Conservation (phyloP, 2,797 vertebrate species). For the Odontamblyopus rebecca region DNA sequence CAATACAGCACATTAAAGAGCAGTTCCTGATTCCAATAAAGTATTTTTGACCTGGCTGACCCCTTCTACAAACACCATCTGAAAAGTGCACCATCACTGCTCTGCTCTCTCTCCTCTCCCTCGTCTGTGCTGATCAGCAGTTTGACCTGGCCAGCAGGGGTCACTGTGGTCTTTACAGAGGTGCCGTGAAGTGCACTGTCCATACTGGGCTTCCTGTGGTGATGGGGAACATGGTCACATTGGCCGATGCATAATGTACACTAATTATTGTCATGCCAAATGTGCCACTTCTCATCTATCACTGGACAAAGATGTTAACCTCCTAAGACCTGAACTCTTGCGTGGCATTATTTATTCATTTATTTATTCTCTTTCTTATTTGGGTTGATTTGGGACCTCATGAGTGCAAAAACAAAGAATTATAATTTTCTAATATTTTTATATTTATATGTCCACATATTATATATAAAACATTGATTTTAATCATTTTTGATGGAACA, state of each 20-base stretch:
- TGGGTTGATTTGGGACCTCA: no score
- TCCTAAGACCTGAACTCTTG: no score
- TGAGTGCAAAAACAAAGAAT: no score
- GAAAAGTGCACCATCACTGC: slow-evolving; percentile 25
- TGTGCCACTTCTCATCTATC: no score
- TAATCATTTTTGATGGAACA: no score
- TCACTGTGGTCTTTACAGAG: slow-evolving; percentile 75
- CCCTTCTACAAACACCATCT: slow-evolving; percentile 22
- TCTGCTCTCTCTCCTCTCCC: slow-evolving; percentile 4
- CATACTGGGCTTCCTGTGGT: slow-evolving; percentile 1
- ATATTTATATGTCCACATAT: no score
- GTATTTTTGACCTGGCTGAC: slow-evolving; percentile 36
- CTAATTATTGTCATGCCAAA: no score
- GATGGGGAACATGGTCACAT: background rate
- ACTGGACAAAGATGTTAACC: no score
- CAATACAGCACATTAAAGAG: slow-evolving; percentile 44
- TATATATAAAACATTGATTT: no score
- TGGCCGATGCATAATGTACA: background rate
- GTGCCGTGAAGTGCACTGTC: slow-evolving; percentile 31
- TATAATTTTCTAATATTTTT: no score
- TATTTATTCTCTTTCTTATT: no score
- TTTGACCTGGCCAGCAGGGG: slow-evolving; percentile 77
- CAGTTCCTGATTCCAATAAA: slow-evolving; percentile 33
- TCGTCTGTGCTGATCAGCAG: slow-evolving; percentile 16
- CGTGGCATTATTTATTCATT: no score